A percentile compares a stretch with the other conserved stretches of the same genome.
phyloP scores from a whole-genome alignment of 2,888 invertebrate genomes.

The Allophyes oxyacanthae region DNA sequence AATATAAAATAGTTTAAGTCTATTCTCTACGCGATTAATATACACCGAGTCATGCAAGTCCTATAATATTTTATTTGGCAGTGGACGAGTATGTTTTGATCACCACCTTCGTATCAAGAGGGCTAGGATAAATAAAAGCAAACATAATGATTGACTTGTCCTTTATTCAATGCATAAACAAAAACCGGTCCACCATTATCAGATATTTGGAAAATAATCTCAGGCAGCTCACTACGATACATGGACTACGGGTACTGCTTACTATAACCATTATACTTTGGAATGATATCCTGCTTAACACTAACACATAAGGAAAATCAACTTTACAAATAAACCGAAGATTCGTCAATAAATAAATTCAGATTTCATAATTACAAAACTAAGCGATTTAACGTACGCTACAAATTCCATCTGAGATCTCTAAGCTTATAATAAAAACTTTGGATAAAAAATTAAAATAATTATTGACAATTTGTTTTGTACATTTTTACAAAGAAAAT shows the following conservation, averaged over 20 bases:
- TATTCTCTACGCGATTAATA: too few relatives aligned
- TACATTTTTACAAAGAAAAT: conserved; percentile 87
- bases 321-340: conserved; percentile 79
- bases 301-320: conserved; percentile 74
- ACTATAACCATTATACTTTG: conserved; percentile 78
- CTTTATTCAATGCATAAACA: conserved; percentile 87
- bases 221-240: conserved; percentile 71
- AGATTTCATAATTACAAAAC: conserved; percentile 81
- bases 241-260: conserved; percentile 68
- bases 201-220: conserved; percentile 76
- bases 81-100: too few relatives aligned
- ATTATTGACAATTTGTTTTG: conserved; percentile 81
- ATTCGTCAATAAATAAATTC: conserved; percentile 86
- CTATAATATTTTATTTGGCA: too few relatives aligned
- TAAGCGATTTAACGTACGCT: conserved; percentile 77
- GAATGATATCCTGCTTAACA: conserved; percentile 84
- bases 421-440: conserved; percentile 87
- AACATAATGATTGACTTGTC: conserved; percentile 70
- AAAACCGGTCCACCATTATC: conserved; percentile 78
- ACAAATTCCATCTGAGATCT: conserved; percentile 85
- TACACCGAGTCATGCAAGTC: too few relatives aligned
- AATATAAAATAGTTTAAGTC: too few relatives aligned
- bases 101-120: too few relatives aligned
- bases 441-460: conserved; percentile 86
- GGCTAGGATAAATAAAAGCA: conserved; percentile 59